Conservation (phyloP, 1,140 invertebrate species). For the Pissodes strobi region DNA sequence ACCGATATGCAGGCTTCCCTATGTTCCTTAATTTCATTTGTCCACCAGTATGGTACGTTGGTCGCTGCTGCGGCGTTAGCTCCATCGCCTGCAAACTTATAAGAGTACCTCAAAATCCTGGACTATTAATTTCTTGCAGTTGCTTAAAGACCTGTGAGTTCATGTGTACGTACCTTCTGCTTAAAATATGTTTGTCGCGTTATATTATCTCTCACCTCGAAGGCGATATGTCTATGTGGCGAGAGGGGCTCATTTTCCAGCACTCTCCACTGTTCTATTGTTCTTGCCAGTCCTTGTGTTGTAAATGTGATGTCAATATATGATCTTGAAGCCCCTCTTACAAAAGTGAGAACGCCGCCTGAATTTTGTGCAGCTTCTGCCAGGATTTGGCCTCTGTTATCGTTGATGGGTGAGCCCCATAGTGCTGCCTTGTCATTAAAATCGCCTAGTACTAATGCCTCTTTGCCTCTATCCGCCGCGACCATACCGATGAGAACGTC, state of each 20-base stretch:
- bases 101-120: too few species aligned
- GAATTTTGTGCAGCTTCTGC: conserved; percentile 3
- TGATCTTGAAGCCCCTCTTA: too few species aligned
- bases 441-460: conserved; percentile 11
- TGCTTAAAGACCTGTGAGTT: too few species aligned
- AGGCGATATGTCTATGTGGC: conserved; percentile 12
- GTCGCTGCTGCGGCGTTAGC: too few species aligned
- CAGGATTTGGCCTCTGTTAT: conserved; percentile 9
- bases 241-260: conserved; percentile 14
- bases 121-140: too few species aligned
- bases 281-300: background rate
- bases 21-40: too few species aligned
- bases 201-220: too few species aligned
- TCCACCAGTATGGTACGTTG: too few species aligned
- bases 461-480: background rate
- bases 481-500: background rate
- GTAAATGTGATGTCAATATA: conserved; percentile 15
- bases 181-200: too few species aligned
- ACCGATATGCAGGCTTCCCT: too few species aligned
- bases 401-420: background rate
- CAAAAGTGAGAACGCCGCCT: background rate
- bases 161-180: too few species aligned
- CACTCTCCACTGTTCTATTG: background rate
- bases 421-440: conserved; percentile 12
- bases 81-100: too few species aligned